These are phyloP conservation scores for Rhabdomys pumilio DNA, from an alignment of 2,797 vertebrate genomes.

Conservation along the genomic window DNA sequence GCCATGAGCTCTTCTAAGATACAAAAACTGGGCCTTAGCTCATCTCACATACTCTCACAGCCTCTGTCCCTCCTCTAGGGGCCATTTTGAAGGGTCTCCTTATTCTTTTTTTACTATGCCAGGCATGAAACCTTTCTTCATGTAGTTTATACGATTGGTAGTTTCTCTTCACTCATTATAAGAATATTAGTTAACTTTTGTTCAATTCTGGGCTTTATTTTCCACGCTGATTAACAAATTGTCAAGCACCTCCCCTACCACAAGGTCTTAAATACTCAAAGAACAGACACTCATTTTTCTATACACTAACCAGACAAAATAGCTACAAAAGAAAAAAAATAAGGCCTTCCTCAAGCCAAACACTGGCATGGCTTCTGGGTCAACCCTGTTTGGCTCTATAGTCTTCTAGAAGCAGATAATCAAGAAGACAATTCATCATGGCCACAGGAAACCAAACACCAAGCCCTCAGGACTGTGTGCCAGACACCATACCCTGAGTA, in stretches of 20 bases:
- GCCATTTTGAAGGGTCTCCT: not conserved
- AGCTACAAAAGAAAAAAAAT: constrained; percentile 65
- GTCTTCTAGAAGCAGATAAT: not conserved
- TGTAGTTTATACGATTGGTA: constrained; percentile 4
- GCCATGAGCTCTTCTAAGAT: not conserved
- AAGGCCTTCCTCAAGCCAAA: constrained; percentile 64
- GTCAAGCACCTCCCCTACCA: not conserved
- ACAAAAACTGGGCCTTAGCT: not conserved
- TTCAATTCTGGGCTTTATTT: constrained; percentile 60
- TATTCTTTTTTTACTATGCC: not conserved
- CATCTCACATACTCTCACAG: not conserved
- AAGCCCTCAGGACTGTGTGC: not conserved
- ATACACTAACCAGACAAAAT: constrained; percentile 61
- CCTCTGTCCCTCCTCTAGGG: not conserved
- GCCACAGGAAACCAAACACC: constrained; percentile 42
- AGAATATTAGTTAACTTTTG: not conserved
- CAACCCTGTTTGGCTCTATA: constrained; percentile 41
- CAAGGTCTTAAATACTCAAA: constrained; percentile 43
- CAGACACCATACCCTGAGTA: constrained; percentile 9
- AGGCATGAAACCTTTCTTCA: not conserved
- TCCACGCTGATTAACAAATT: constrained; percentile 57
- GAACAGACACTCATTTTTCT: constrained; percentile 69
- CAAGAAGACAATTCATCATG: constrained; percentile 50
- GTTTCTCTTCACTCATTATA: not conserved
- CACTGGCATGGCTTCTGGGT: not conserved